phyloP scores from a whole-genome alignment of 2,888 invertebrate species.

The Lithophane leautieri region DNA sequence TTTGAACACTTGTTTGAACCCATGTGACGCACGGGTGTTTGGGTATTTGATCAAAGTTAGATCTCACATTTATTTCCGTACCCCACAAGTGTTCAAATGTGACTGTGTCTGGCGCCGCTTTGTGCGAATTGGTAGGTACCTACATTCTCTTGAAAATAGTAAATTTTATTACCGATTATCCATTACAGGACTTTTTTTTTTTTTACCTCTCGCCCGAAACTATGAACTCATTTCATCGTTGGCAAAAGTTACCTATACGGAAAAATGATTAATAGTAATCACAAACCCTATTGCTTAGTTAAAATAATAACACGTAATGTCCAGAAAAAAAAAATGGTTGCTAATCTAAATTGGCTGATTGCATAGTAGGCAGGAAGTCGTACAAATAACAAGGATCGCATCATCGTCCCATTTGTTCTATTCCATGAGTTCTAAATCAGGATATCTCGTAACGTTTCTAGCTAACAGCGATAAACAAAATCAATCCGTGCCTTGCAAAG shows the following conservation, averaged over 20 bases:
- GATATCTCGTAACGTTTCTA: slow-evolving; percentile 51
- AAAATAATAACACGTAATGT: background rate
- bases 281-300: background rate
- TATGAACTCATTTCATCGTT: slow-evolving; percentile 22
- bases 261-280: background rate
- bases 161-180: slow-evolving; percentile 4
- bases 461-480: too few species aligned
- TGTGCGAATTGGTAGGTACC: background rate
- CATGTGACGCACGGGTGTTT: too few species aligned
- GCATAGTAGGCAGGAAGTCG: slow-evolving; percentile 35
- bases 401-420: slow-evolving; percentile 47
- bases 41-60: too few species aligned
- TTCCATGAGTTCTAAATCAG: slow-evolving; percentile 51
- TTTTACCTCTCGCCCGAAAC: slow-evolving; percentile 10
- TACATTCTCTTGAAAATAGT: background rate
- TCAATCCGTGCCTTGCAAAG: too few species aligned
- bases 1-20: too few species aligned
- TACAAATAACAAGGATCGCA: slow-evolving; percentile 36
- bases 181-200: slow-evolving; percentile 15
- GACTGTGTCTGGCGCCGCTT: too few species aligned
- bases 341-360: slow-evolving; percentile 12
- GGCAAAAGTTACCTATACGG: slow-evolving; percentile 4
- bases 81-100: too few species aligned
- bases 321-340: background rate
- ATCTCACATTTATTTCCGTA: too few species aligned